Base-by-base conservation (phyloP, 2,797 vertebrate genomes). In the Coregonus sp. region DNA sequence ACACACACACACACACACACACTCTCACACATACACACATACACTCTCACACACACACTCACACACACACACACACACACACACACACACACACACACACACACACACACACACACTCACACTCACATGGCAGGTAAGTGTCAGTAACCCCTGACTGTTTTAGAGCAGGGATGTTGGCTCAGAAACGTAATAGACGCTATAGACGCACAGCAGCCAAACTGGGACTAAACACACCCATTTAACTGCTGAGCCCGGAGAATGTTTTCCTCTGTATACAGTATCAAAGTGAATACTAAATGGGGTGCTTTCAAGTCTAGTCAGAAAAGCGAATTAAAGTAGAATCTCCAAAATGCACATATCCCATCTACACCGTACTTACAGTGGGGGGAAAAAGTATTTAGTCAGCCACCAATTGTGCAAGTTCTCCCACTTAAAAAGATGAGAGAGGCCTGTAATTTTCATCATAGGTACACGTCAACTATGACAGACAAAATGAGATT, bases 251-350 rank as follows among this genome's bases (percentile, higher is more conserved):
- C 56, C 0, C 73, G 67, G 83, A 73, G 40, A 86, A 50, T 82
- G 84, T 80, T 29, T 11, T 84, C 51, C 50, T 63, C n/a, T 5
- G 37, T 33, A 54, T 77, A 92, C 84, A 90, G 80, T 75, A 88
- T 92, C 84, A 90, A 89, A 90, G 89, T 66, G 88, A 92, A 91
- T 92, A 81, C 79, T 84, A 71, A 66, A 91, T 88, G 82, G 91
- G 84, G 82, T 84, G 74, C 87, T 86, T 87, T 86, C 76, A 47
- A 87, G 85, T 82, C 74, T 82, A 89, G 88, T 90, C 87, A 91
- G 89, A 88, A 91, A 84, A 86, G 85, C 75, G 70, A 87, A 81
- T 85, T 59, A 75, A 33, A 25, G 18, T 73, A 73, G 54, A 59
- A 33, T 59, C 18, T 84, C 81, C 77, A 18, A 50, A 16, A 50